These are phyloP conservation scores for Lottia gigantea DNA, from an alignment of 2,888 invertebrate genomes.

Conservation along the genomic window DNA sequence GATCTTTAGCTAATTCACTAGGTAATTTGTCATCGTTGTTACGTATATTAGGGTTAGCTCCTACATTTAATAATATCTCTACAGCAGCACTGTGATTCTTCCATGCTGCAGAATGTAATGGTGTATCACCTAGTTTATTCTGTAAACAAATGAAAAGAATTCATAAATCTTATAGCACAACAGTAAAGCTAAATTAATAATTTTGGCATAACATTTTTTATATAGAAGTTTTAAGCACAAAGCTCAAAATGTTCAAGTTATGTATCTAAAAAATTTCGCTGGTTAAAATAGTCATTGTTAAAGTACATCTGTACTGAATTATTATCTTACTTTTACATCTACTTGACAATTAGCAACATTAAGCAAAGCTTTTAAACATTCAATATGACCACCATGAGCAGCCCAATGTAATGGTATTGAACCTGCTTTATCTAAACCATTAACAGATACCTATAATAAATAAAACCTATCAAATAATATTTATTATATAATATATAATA, in stretches of 20 bases:
- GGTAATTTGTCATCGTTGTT: constrained; percentile 73
- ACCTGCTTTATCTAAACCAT: constrained; percentile 76
- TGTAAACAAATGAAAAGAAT: constrained; percentile 50
- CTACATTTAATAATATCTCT: constrained; percentile 71
- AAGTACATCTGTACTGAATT: no score
- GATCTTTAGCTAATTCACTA: constrained; percentile 72
- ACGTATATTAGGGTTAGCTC: constrained; percentile 70
- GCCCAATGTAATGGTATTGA: constrained; percentile 78
- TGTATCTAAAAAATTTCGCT: no score
- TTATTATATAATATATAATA: no score
- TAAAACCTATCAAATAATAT: no score
- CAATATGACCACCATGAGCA: constrained; percentile 74
- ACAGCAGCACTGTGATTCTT: constrained; percentile 74
- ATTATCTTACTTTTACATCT: constrained; percentile 67
- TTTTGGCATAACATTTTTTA: no score
- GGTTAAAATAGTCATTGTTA: no score
- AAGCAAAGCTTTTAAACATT: constrained; percentile 72
- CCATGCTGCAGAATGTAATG: constrained; percentile 75
- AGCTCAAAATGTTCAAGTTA: no score
- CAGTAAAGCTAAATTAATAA: background rate
- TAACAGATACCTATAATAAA: constrained; percentile 72
- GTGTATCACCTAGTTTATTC: constrained; percentile 78
- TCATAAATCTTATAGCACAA: background rate
- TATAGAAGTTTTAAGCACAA: no score
- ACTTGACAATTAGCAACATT: constrained; percentile 69